Evolutionary conservation across 2,888 invertebrate species (phyloP).

Genomic region (Archips crataeganus): DNA sequence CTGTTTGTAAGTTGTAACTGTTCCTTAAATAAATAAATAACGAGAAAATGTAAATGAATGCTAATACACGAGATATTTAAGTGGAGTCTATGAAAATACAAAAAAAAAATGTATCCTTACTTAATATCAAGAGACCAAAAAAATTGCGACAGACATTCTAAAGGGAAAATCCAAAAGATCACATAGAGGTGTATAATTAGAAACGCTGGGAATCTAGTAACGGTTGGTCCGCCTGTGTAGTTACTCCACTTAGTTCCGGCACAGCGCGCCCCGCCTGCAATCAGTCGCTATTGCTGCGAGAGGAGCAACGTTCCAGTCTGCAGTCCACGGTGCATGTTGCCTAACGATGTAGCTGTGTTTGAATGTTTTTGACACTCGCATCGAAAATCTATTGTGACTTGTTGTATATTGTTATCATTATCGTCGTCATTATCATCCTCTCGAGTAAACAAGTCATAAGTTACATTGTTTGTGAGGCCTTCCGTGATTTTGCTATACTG

Average conservation of each 20-base stretch:
- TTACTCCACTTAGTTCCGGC: constrained; percentile 27
- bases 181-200: background rate
- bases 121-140: background rate
- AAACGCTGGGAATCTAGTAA: background rate
- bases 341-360: constrained; percentile 20
- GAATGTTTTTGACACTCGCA: background rate
- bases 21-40: too few species aligned
- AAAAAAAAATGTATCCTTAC: too few species aligned
- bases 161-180: too few species aligned
- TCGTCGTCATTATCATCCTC: too few species aligned
- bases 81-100: too few species aligned
- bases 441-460: too few species aligned
- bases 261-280: constrained; percentile 29
- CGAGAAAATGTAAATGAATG: too few species aligned
- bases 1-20: too few species aligned
- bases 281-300: constrained; percentile 38
- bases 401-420: too few species aligned
- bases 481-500: too few species aligned
- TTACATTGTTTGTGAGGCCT: too few species aligned
- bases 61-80: too few species aligned
- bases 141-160: background rate
- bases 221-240: constrained; percentile 11
- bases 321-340: constrained; percentile 12
- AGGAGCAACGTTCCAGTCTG: constrained; percentile 33
- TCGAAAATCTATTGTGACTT: background rate